Percentiles rank a stretch among this genome's conserved stretches.
These are phyloP conservation scores for Allygus modestus DNA, from an alignment of 2,888 invertebrate species.

Conservation along the genomic window DNA sequence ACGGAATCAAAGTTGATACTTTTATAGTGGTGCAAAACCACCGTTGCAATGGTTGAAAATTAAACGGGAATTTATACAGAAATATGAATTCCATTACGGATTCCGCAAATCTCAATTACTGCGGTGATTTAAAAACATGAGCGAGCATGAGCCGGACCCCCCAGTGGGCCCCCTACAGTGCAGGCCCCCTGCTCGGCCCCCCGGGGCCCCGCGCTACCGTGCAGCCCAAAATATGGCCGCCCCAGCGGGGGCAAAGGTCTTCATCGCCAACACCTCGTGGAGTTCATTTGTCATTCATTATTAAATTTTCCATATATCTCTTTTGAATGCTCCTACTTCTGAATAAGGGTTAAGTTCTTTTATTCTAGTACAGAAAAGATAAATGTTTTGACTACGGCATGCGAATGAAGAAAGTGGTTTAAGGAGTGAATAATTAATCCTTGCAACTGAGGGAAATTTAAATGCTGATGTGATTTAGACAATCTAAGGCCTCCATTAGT, in stretches of 20 bases:
- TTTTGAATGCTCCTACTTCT: not conserved
- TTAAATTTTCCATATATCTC: not conserved
- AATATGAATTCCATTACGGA: not conserved
- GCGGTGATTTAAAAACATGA: constrained; percentile 45
- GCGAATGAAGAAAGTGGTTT: no score
- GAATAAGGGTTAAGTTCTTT: no score
- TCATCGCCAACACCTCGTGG: constrained; percentile 12
- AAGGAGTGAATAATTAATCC: no score
- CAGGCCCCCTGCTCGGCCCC: constrained; percentile 11
- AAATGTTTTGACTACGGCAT: no score
- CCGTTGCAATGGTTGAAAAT: not conserved
- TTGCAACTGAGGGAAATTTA: no score
- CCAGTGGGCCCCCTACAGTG: constrained; percentile 31
- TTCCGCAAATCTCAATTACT: constrained; percentile 48
- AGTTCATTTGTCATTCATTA: constrained; percentile 26
- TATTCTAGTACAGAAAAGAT: no score
- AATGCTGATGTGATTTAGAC: no score
- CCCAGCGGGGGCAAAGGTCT: constrained; percentile 28
- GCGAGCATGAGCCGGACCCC: not conserved
- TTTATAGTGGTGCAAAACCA: not conserved
- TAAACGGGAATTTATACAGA: constrained; percentile 22
- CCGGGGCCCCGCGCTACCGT: constrained; percentile 26
- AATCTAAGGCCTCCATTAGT: no score
- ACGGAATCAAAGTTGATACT: no score
- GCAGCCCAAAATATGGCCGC: constrained; percentile 32